These are phyloP conservation scores for Cliona cf. orientalis DNA, from an alignment of 37 sponge, comb jelly and placozoan species.

Conservation along the genomic window DNA sequence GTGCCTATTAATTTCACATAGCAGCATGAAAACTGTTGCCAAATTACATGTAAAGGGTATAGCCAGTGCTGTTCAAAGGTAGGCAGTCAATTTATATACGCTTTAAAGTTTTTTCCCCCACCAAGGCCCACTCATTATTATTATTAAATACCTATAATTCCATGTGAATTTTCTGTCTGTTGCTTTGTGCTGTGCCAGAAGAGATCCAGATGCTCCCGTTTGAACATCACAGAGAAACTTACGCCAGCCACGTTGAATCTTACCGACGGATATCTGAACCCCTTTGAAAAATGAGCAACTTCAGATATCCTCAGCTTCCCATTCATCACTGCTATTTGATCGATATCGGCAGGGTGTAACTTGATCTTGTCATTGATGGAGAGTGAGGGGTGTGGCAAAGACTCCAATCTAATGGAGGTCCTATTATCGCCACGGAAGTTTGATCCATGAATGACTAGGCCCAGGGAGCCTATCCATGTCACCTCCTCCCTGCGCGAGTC, in stretches of 20 bases:
- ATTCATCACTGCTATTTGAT: slow-evolving; percentile 6
- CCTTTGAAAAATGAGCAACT: background rate
- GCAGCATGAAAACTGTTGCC: too few species aligned
- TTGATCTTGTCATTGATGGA: slow-evolving; percentile 26
- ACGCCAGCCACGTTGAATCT: slow-evolving; percentile 11
- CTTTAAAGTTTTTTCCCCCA: too few species aligned
- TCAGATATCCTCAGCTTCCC: slow-evolving; percentile 40
- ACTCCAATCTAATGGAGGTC: slow-evolving; percentile 22
- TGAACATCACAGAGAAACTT: slow-evolving; percentile 30
- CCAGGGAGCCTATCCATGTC: slow-evolving; percentile 41
- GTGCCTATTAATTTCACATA: too few species aligned
- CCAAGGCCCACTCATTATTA: background rate
- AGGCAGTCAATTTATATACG: too few species aligned
- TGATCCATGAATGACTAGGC: slow-evolving; percentile 12
- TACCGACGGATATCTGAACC: slow-evolving; percentile 32
- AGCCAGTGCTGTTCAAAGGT: too few species aligned
- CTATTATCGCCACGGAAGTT: slow-evolving; percentile 4
- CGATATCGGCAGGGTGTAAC: slow-evolving; percentile 12
- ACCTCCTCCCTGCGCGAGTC: slow-evolving; percentile 30
- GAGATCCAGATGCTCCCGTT: slow-evolving; percentile 34
- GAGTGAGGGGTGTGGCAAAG: background rate
- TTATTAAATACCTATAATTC: slow-evolving; percentile 28
- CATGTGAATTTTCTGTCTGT: slow-evolving; percentile 14
- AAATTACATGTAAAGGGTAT: too few species aligned
- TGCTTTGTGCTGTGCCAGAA: slow-evolving; percentile 52